A percentile compares a stretch with the other conserved stretches of the same genome.
Conservation (phyloP, 2,113 vertebrate genomes). For the Pyxicephalus adspersus region DNA sequence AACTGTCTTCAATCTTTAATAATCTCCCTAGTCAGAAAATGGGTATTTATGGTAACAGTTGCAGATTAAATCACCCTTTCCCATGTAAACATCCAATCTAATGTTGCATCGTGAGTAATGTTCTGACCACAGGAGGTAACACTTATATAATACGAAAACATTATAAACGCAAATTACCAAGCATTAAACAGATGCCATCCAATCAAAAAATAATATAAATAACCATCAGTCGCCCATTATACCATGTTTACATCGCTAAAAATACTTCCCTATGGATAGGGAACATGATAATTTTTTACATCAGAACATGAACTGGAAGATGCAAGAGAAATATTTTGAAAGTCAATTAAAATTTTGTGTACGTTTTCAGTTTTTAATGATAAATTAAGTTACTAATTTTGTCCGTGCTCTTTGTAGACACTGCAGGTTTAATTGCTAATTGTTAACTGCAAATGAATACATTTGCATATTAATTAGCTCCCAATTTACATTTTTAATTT, state of each 20-base stretch:
- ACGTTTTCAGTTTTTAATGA: conserved; percentile 98
- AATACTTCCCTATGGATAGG: conserved; percentile 48
- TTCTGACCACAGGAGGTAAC: conserved; percentile 33
- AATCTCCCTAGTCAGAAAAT: not conserved
- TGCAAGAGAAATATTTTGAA: conserved; percentile 89
- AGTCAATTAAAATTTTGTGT: conserved; percentile 95
- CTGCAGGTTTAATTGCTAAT: conserved; percentile 99
- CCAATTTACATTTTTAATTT: conserved; percentile 99
- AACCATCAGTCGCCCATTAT: conserved; percentile 35
- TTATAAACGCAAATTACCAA: conserved; percentile 30
- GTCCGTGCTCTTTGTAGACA: conserved; percentile 98
- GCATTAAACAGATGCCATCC: conserved; percentile 35
- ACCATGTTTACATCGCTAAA: conserved; percentile 23
- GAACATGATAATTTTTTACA: conserved; percentile 66
- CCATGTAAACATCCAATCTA: not conserved
- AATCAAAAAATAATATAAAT: conserved; percentile 48
- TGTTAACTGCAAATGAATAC: conserved; percentile 99
- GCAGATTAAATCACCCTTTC: conserved; percentile 14
- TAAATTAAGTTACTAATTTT: conserved; percentile 99
- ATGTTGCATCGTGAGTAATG: conserved; percentile 13
- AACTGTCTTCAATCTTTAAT: not conserved
- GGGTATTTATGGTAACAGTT: conserved; percentile 12
- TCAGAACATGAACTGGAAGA: conserved; percentile 78
- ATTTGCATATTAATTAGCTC: conserved; percentile 99
- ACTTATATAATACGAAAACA: conserved; percentile 41